These are phyloP conservation scores for Cydia strobilella DNA, from an alignment of 1,140 invertebrate species.

Conservation along the genomic window DNA sequence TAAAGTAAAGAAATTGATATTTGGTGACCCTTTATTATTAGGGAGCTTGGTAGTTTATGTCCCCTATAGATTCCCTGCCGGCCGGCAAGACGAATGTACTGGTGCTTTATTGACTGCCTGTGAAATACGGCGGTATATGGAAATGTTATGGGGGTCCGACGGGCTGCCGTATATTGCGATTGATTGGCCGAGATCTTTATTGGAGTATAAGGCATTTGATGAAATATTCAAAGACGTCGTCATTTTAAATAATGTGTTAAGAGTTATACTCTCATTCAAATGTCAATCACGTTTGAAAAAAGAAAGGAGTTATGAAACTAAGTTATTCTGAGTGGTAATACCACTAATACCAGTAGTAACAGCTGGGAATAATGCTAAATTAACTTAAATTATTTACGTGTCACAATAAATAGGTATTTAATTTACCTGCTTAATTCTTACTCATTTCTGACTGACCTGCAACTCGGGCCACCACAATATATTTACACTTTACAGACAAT, in stretches of 20 bases:
- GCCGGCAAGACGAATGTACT: slow-evolving; percentile 32
- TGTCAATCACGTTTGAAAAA: neutral
- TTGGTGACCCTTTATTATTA: neutral
- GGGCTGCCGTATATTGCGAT: slow-evolving; percentile 4
- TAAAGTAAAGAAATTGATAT: too few species aligned
- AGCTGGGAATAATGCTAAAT: too few species aligned
- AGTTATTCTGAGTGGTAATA: too few species aligned
- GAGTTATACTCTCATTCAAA: neutral
- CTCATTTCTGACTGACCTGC: too few species aligned
- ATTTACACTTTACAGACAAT: too few species aligned
- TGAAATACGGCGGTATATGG: slow-evolving; percentile 41
- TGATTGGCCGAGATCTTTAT: neutral
- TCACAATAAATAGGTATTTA: too few species aligned
- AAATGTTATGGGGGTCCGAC: slow-evolving; percentile 10
- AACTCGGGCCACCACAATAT: too few species aligned
- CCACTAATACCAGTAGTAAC: too few species aligned
- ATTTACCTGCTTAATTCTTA: too few species aligned
- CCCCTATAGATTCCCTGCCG: slow-evolving; percentile 51
- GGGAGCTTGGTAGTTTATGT: slow-evolving; percentile 43
- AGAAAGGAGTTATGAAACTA: too few species aligned
- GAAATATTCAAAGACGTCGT: neutral
- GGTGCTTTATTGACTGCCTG: slow-evolving; percentile 33
- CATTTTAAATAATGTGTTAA: neutral
- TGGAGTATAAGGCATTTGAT: neutral
- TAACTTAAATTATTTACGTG: too few species aligned